Evolutionary conservation across 2,888 invertebrate species (phyloP), one percentile per base, ranked within the genome.

Genomic region (Corbicula japonica): DNA sequence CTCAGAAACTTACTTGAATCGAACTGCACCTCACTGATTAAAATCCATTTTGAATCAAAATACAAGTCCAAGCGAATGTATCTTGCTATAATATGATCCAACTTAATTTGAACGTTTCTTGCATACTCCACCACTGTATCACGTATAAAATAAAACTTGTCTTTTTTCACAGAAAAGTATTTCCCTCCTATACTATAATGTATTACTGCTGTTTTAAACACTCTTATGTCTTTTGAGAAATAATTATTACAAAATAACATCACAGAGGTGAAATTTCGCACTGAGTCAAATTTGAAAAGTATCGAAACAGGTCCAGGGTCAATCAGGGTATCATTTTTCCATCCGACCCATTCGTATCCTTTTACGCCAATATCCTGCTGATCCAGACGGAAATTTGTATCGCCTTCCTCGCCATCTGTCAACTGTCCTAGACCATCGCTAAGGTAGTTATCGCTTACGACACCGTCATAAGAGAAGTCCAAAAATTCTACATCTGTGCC

Each of bases 281-380:
- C 96, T 91, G 95, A 95, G 92, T 98, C 97, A 94, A 98, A 98
- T 93, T 97, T 97, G 94, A 98, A 97, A 2, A 95, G 95, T 48
- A 98, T 94, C 87, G 96, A 96, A 12, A 98, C 94, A 94, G 87
- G 90, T 95, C 58, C 94, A 94, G 87, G 89, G 95, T 58, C 94
- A 91, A 97, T 96, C 10, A 75, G 30, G 93, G 97, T 90, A 52
- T 92, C 91, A 68, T 91, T 92, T 79, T 96, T 95, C 98, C 98
- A 98, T 0, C 98, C 98, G 41, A 98, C 96, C 98, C 98, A 98
- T 63, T 97, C 97, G 89, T 96, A 96, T 21, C 95, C 95, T 95
- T 92, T 95, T 88, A 95, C 94, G 61, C 95, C 95, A 78, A 94
- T 94, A 70, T 94, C 96, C 93, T 95, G 95, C 90, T 95, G 95